These are phyloP conservation scores for Tinamus major DNA, from an alignment of 2,797 vertebrate species.

Conservation along the genomic window DNA sequence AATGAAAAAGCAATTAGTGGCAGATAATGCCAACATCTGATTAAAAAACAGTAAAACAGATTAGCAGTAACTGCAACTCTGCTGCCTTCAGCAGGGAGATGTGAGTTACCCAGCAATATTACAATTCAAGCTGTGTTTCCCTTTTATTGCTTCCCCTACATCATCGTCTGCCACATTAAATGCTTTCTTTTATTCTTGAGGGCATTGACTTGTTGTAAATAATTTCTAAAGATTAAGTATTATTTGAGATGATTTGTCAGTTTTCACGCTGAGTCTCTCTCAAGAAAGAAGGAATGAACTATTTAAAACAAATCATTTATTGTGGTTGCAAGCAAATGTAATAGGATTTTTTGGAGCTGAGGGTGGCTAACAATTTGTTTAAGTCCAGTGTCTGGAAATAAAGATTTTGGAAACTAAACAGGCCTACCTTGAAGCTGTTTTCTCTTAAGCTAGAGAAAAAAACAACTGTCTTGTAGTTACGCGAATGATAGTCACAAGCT, in stretches of 20 bases:
- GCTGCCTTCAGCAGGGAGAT: conserved; percentile 73
- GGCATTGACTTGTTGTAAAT: conserved; percentile 68
- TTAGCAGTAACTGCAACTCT: conserved; percentile 73
- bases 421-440: not conserved
- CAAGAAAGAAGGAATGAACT: not conserved
- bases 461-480: not conserved
- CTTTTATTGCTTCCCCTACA: conserved; percentile 68
- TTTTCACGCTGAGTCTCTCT: conserved; percentile 33
- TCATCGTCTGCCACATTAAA: conserved; percentile 50
- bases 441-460: not conserved
- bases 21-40: conserved; percentile 86
- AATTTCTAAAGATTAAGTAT: conserved; percentile 71
- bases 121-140: conserved; percentile 71
- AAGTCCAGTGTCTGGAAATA: not conserved
- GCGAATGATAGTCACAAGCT: not conserved
- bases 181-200: conserved; percentile 64
- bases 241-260: conserved; percentile 60
- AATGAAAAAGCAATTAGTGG: conserved; percentile 87
- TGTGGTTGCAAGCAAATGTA: conserved; percentile 8
- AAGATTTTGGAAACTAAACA: not conserved
- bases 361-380: not conserved
- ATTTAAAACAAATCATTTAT: not conserved
- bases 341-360: not conserved
- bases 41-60: conserved; percentile 83
- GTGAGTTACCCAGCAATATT: conserved; percentile 59